Percentiles rank a stretch among this genome's conserved stretches.
phyloP scores from a whole-genome alignment of 2,888 invertebrate genomes.

The Hypercompe scribonia region DNA sequence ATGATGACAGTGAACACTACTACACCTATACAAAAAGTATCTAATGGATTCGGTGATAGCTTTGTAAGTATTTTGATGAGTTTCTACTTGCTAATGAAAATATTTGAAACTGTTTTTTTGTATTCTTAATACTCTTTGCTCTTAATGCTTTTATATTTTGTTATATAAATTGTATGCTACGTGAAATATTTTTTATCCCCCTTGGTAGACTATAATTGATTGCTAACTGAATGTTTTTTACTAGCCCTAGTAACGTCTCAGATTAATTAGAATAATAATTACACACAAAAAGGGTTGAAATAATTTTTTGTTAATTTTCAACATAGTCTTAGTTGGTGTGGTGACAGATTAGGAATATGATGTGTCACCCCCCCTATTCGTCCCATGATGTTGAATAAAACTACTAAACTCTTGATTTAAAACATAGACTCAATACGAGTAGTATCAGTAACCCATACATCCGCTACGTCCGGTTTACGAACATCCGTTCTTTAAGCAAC shows the following conservation, averaged over 20 bases:
- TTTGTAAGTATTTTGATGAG: conserved; percentile 69
- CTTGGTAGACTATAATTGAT: not conserved
- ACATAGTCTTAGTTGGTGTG: no score
- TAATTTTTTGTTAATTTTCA: not conserved
- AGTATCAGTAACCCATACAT: not conserved
- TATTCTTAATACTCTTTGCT: not conserved
- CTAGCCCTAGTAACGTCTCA: not conserved
- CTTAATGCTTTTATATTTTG: not conserved
- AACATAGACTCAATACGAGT: not conserved
- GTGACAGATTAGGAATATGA: no score
- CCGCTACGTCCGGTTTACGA: not conserved
- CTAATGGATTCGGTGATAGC: conserved; percentile 71
- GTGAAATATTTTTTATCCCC: not conserved
- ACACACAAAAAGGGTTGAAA: not conserved
- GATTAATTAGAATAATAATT: not conserved
- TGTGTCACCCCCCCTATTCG: not conserved
- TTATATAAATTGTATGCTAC: not conserved
- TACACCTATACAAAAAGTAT: conserved; percentile 77
- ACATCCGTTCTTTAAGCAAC: not conserved
- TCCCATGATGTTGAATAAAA: no score
- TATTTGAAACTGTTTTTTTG: no score
- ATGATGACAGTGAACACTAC: conserved; percentile 80
- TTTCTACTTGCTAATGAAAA: conserved; percentile 23
- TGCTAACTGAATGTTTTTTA: not conserved
- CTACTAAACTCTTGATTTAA: not conserved